Evolutionary conservation across 2,797 vertebrate species (phyloP).

Genomic region (Coluber constrictor): DNA sequence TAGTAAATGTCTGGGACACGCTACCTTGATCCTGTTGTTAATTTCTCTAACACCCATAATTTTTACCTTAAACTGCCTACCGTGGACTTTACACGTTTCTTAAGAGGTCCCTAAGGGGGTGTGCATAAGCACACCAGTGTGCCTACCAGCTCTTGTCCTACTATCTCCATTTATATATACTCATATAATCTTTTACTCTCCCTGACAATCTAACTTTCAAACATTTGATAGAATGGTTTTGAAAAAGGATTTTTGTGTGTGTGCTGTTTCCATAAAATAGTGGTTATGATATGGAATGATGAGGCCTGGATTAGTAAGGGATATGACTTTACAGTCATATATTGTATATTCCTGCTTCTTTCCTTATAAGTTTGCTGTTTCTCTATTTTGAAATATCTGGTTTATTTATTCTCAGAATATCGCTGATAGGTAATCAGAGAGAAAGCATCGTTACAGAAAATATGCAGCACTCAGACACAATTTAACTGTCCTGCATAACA

Average conservation of each 20-base stretch:
- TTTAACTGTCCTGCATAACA: not conserved
- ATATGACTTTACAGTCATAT: not conserved
- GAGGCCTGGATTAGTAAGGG: not conserved
- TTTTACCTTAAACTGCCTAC: too few species aligned
- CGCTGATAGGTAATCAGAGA: not conserved
- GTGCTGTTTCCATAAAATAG: not conserved
- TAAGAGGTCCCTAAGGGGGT: too few species aligned
- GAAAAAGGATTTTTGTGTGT: not conserved
- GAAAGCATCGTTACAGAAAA: not conserved
- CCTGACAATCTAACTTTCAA: not conserved
- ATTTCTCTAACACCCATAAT: too few species aligned
- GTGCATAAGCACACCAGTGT: too few species aligned
- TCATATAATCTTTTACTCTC: conserved; percentile 20
- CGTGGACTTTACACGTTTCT: too few species aligned
- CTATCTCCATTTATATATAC: too few species aligned
- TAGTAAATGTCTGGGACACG: too few species aligned
- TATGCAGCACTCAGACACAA: not conserved
- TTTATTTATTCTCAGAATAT: not conserved
- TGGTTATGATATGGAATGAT: not conserved
- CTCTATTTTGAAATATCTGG: not conserved
- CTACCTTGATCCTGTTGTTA: too few species aligned
- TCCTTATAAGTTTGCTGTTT: not conserved
- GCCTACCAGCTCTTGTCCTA: too few species aligned
- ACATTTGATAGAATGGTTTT: not conserved
- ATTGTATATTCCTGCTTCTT: not conserved